Percentiles rank a stretch among this genome's conserved stretches.
Conservation (phyloP, 53 echinoderm and acorn worm genomes). For the Glandiceps talaboti region DNA sequence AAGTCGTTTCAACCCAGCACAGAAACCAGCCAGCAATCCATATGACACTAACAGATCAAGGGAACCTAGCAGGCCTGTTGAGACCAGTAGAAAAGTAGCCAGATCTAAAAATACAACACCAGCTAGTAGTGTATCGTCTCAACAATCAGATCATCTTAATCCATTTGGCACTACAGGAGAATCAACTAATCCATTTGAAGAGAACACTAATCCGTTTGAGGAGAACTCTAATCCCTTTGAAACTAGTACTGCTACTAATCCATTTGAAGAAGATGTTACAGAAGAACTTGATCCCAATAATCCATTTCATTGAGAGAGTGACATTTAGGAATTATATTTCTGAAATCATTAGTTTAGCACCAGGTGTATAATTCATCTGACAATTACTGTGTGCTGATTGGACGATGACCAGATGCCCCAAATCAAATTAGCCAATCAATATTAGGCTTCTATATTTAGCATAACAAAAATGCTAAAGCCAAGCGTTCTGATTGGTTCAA, state of each 20-base stretch:
- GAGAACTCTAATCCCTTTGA: neutral
- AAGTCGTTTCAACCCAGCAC: neutral
- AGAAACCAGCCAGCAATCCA: neutral
- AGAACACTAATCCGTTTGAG: neutral
- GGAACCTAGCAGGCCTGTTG: conserved; percentile 29
- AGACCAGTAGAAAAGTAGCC: neutral
- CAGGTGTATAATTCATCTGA: no score
- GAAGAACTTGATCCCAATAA: conserved; percentile 40
- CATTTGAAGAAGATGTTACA: conserved; percentile 61
- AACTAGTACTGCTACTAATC: conserved; percentile 26
- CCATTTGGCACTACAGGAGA: neutral
- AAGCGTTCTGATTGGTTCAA: no score
- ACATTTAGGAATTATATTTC: no score
- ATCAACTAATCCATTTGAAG: neutral
- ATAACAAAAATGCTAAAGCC: no score
- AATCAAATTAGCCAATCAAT: no score
- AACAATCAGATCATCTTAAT: neutral
- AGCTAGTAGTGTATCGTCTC: conserved; percentile 5
- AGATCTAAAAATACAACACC: conserved; percentile 20
- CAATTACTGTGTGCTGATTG: no score
- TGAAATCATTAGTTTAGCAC: no score
- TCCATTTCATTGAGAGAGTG: conserved; percentile 29
- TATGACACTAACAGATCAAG: neutral
- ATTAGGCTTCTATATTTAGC: no score
- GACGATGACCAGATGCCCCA: no score